Evolutionary conservation across 2,113 vertebrate genomes (phyloP), one percentile per base, ranked within the genome.

Genomic region (Heptranchias perlo): DNA sequence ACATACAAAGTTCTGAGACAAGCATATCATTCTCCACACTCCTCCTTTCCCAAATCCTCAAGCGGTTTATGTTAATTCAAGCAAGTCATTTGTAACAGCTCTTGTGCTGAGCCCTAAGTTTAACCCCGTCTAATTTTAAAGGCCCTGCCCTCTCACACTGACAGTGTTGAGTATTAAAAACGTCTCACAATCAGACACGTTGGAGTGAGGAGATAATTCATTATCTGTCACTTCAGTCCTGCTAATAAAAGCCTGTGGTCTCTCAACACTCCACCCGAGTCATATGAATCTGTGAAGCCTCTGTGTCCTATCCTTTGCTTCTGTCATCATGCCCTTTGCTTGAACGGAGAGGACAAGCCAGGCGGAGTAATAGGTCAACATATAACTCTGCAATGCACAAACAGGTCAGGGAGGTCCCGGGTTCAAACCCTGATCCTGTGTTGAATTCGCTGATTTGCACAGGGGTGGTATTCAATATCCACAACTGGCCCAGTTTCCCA

Each of bases 161-260:
- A 58, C 52, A 61, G 14, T 5, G 52, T 6, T 1, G 52, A 35
- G 10, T 54, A 58, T 28, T n/a, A 58, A 58, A 58, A 54, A 61
- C 52, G 13, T 31, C 87, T 58, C 52, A 61, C 31, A 91, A 58
- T 61, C 87, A n/a, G 87, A 31, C 87, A 31, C 49, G 5, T 14
- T 91, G 87, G 87, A 91, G 87, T 61, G 52, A 54, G 31, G 11
- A 54, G 87, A 91, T 91, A 91, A 91, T 13, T 91, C 87, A 61
- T 91, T 91, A 91, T 91, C 87, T 91, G 87, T 61, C 87, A 91
- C 87, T 58, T 89, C 86, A 58, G 31, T 14, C 31, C 87, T n/a
- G 52, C 87, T 91, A 91, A 61, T 91, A 91, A 91, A 91, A 91
- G 87, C 52, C 87, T 58, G 87, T 61, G 87, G 54, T 28, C 87